Percentiles rank a stretch among this genome's conserved stretches.
Evolutionary conservation across 2,113 vertebrate species (phyloP).

Genomic region (Plotosus lineatus): DNA sequence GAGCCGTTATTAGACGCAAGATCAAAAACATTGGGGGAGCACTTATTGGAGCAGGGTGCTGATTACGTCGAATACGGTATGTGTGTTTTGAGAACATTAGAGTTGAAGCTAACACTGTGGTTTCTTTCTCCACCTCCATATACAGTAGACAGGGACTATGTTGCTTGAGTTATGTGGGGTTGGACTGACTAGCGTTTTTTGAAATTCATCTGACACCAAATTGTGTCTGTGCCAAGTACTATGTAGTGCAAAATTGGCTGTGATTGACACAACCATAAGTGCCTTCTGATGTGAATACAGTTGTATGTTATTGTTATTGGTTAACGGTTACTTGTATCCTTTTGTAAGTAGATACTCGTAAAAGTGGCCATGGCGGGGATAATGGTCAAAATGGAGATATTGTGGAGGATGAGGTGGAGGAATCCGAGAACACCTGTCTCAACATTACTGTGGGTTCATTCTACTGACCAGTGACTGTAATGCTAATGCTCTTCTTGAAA

Average conservation of each 20-base stretch:
- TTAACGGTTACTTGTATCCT: neutral
- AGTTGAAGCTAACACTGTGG: neutral
- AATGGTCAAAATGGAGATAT: conserved; percentile 27
- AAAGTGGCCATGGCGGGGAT: conserved; percentile 32
- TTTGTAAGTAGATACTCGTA: conserved; percentile 6
- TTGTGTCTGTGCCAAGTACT: neutral
- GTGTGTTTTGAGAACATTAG: neutral
- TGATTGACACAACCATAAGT: neutral
- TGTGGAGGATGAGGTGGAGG: conserved; percentile 16
- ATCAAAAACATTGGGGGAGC: too few species aligned
- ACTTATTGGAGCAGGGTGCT: too few species aligned
- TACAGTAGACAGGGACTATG: neutral
- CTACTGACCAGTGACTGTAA: neutral
- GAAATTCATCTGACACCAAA: neutral
- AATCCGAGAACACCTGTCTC: conserved; percentile 11
- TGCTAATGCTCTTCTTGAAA: neutral
- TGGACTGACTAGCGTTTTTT: too few species aligned
- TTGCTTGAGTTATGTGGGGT: neutral
- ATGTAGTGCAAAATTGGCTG: neutral
- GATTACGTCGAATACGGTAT: too few species aligned
- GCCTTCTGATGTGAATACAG: conserved; percentile 28
- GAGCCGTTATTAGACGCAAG: too few species aligned
- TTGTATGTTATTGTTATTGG: neutral
- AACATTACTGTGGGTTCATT: conserved; percentile 39
- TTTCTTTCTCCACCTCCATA: neutral